Evolutionary conservation across 2,888 invertebrate genomes (phyloP).

Genomic region (Polymixis lichenea): DNA sequence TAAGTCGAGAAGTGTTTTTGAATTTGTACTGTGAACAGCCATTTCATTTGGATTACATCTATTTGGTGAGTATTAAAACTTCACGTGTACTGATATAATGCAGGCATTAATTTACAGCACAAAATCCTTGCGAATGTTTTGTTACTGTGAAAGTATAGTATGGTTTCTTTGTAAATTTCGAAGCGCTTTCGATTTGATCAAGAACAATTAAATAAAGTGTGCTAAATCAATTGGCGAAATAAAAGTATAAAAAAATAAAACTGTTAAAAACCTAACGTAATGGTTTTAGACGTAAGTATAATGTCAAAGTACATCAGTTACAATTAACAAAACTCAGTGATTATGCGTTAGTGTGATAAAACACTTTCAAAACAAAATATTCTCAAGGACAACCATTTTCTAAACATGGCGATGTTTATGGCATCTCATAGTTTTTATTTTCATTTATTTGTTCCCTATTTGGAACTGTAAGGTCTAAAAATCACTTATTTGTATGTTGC

Average conservation of each 20-base stretch:
- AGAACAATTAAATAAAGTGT: no score
- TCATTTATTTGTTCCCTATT: neutral
- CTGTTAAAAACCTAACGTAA: neutral
- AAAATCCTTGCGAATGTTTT: conserved; percentile 1
- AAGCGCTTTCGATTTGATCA: neutral
- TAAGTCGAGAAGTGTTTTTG: neutral
- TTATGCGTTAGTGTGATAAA: neutral
- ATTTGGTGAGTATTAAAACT: neutral
- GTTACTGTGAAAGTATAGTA: neutral
- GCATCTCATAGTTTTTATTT: neutral
- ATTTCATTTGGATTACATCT: neutral
- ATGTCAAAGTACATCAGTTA: neutral
- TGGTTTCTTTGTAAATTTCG: neutral
- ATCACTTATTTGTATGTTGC: no score
- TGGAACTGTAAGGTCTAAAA: no score
- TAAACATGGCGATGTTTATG: neutral
- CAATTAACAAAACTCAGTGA: conserved; percentile 2
- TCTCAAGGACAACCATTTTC: neutral
- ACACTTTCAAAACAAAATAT: neutral
- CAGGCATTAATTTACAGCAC: neutral
- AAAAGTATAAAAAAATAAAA: no score
- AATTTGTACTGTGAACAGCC: neutral
- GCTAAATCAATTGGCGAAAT: no score
- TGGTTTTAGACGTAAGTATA: neutral
- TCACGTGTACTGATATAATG: neutral